Evolutionary conservation across 1,140 invertebrate species (phyloP), one percentile per base, ranked within the genome.

Genomic region (Brachionus calyciflorus): DNA sequence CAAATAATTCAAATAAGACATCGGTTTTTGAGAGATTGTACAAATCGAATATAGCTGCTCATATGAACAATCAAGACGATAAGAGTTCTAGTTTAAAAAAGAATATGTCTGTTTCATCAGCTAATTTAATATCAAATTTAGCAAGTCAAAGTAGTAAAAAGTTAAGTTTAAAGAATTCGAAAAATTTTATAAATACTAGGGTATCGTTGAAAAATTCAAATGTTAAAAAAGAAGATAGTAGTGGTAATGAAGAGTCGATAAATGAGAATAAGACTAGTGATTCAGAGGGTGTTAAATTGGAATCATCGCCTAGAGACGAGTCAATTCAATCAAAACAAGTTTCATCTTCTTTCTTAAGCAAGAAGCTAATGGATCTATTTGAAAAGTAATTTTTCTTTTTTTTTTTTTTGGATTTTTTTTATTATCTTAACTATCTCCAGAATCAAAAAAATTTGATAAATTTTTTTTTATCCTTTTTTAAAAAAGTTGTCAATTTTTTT

Each of bases 31-130:
- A 73, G 19, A 33, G 69, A 19, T 33, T 73, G 14, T 73, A 73
- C 46, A 73, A 73, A 30, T 73, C 69, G 0, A 73, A 73, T 30
- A 73, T 73, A 30, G 69, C 69, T n/a, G 69, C 69, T 14, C 69
- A 73, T 17, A 73, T 73, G 69, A 51, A 30, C 24, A 57, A 57
- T 33, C 28, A 55, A n/a, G 46, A 73, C 21, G 30, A 73, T 5
- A 37, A 73, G 26, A 51, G 41, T 73, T 51, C 69, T 0, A 30
- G 24, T n/a, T 33, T 73, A 21, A 73, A 73, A 53, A 73, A 55
- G 19, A 73, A 73, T 17, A 73, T 73, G 51, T 73, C 69, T 19
- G 19, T 73, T 1, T 73, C 69, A 21, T 65, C 60, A 41, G 60
- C 60, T 26, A 65, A 65, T 65, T 46, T 65, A 65, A 63, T 63